A percentile compares a stretch with the other conserved stretches of the same genome.
Evolutionary conservation across 2,888 invertebrate genomes (phyloP).

Genomic region (Leptinotarsa rubiginosa): DNA sequence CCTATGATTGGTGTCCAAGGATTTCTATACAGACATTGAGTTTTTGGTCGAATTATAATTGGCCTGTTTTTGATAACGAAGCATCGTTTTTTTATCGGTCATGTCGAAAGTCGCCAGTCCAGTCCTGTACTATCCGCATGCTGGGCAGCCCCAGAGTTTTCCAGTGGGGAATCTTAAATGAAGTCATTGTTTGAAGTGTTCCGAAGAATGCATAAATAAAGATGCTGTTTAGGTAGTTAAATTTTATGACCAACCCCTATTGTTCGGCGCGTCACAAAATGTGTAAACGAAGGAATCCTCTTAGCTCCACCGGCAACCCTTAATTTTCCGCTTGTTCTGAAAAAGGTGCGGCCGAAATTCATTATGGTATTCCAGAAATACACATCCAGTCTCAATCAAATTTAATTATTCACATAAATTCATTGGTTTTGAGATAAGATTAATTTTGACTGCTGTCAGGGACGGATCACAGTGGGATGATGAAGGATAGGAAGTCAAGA

Average conservation of each 20-base stretch:
- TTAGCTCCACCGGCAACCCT: slow-evolving; percentile 52
- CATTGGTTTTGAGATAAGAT: slow-evolving; percentile 26
- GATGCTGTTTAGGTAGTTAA: slow-evolving; percentile 54
- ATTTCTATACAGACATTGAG: neutral
- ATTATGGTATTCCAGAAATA: slow-evolving; percentile 43
- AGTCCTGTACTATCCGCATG: neutral
- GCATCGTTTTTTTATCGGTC: neutral
- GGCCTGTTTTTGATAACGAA: neutral
- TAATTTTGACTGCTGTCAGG: slow-evolving; percentile 14
- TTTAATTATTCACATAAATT: slow-evolving; percentile 48
- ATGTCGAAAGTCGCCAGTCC: neutral
- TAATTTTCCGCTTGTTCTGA: slow-evolving; percentile 47
- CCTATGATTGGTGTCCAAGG: too few relatives aligned
- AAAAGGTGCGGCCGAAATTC: slow-evolving; percentile 48
- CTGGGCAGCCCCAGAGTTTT: slow-evolving; percentile 20
- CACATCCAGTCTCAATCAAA: slow-evolving; percentile 36
- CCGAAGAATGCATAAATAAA: slow-evolving; percentile 43
- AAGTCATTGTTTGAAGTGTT: slow-evolving; percentile 35
- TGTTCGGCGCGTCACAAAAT: slow-evolving; percentile 54
- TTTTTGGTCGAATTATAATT: neutral
- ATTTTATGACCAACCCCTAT: slow-evolving; percentile 54
- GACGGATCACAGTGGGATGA: neutral
- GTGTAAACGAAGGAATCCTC: slow-evolving; percentile 57
- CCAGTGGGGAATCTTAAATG: slow-evolving; percentile 35
- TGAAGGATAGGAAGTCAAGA: neutral